These are phyloP conservation scores for Keiferia lycopersicella DNA, from an alignment of 2,888 invertebrate species.

Conservation along the genomic window DNA sequence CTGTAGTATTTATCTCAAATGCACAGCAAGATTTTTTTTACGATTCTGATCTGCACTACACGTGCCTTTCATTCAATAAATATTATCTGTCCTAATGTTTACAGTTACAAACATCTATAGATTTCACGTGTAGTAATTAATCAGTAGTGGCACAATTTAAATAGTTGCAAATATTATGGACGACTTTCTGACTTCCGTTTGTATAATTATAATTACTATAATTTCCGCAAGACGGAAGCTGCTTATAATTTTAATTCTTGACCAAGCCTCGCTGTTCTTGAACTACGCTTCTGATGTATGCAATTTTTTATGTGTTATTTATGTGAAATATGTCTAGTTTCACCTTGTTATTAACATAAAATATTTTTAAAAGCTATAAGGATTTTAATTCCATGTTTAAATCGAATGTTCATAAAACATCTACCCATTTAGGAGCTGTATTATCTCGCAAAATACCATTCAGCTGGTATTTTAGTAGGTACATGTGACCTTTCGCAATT, in stretches of 20 bases:
- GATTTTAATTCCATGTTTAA: too few species aligned
- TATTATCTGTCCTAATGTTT: too few species aligned
- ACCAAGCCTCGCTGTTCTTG: not conserved
- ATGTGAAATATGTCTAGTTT: not conserved
- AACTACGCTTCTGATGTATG: not conserved
- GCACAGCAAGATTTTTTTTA: not conserved
- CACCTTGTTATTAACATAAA: too few species aligned
- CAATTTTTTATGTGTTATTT: not conserved
- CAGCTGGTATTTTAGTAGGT: too few species aligned
- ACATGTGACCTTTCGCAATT: not conserved
- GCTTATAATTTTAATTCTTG: not conserved
- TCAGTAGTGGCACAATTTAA: not conserved
- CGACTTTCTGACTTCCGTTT: not conserved
- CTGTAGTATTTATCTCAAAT: not conserved
- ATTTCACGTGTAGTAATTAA: too few species aligned
- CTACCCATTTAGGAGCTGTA: not conserved
- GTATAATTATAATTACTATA: not conserved
- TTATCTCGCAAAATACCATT: not conserved
- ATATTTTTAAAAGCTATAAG: too few species aligned
- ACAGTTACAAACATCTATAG: too few species aligned
- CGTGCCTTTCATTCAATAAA: not conserved
- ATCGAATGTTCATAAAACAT: too few species aligned
- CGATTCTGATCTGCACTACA: not conserved
- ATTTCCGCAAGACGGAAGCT: slow-evolving; percentile 3
- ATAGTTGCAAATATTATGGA: not conserved